Evolutionary conservation across 53 echinoderm and acorn worm genomes (phyloP).

Genomic region (Henricia sp.): DNA sequence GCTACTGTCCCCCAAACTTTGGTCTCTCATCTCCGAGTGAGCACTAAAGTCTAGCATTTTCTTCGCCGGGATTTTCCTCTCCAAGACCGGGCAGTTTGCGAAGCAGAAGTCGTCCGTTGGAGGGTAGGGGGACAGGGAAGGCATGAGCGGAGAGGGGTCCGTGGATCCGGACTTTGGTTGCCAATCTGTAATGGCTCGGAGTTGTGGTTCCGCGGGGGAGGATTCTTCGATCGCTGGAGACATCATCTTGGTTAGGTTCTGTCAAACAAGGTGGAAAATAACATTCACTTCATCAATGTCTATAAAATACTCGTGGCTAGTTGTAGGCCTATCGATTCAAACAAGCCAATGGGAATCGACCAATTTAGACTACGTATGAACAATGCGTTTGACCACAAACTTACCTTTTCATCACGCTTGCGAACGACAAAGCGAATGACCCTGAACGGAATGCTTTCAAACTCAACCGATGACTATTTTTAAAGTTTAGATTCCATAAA

Average conservation of each 20-base stretch:
- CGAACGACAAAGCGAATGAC: no score
- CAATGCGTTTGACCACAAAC: no score
- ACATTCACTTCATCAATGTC: background rate
- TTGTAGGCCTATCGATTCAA: background rate
- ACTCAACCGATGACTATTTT: no score
- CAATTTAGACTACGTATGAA: no score
- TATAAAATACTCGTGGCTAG: background rate
- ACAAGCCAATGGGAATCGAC: background rate
- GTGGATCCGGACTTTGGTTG: background rate
- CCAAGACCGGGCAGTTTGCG: background rate
- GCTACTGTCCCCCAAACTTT: background rate
- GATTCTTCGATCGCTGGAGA: background rate
- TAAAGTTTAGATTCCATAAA: no score
- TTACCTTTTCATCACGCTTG: no score
- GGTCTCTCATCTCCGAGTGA: background rate
- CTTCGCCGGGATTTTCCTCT: conserved; percentile 24
- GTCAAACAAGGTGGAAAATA: background rate
- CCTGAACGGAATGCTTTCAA: no score
- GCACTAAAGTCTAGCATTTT: conserved; percentile 29
- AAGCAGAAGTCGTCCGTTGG: background rate
- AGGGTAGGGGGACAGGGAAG: conserved; percentile 14
- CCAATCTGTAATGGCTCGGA: background rate
- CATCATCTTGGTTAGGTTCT: background rate
- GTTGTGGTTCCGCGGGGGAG: conserved; percentile 17
- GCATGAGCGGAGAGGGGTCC: background rate